Percentiles rank a stretch among this genome's conserved stretches.
phyloP scores from a whole-genome alignment of 2,113 vertebrate genomes.

The Varanus salvator region DNA sequence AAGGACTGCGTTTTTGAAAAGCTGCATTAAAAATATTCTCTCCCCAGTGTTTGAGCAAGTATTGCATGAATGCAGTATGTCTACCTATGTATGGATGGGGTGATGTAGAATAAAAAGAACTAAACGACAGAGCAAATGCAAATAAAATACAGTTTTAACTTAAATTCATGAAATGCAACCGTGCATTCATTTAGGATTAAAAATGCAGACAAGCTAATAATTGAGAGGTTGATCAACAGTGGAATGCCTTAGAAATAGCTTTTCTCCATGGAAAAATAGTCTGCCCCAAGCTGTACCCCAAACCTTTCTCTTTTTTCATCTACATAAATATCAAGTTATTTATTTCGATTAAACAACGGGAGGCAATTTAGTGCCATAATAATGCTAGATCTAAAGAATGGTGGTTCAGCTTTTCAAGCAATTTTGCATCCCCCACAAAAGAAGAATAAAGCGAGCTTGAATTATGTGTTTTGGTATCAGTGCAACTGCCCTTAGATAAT shows the following conservation, averaged over 20 bases:
- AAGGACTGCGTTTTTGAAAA: constrained; percentile 45
- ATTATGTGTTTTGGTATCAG: constrained; percentile 74
- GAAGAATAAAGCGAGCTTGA: constrained; percentile 62
- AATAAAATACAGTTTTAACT: constrained; percentile 11
- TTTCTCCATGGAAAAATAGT: neutral
- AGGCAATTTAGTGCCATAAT: constrained; percentile 40
- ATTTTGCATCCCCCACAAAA: constrained; percentile 65
- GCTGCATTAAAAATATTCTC: constrained; percentile 21
- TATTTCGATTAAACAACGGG: constrained; percentile 15
- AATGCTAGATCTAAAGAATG: constrained; percentile 64
- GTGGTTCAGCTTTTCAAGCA: constrained; percentile 60
- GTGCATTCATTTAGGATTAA: neutral
- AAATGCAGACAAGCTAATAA: neutral
- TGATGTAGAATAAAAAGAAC: constrained; percentile 10
- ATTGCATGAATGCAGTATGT: neutral
- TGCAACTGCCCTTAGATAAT: constrained; percentile 59
- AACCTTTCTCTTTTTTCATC: neutral
- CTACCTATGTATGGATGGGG: constrained; percentile 12
- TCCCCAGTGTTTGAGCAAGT: constrained; percentile 22
- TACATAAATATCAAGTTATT: constrained; percentile 12
- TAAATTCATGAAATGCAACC: constrained; percentile 16
- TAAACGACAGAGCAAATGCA: constrained; percentile 9
- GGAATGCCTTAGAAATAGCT: neutral
- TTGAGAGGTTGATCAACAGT: neutral
- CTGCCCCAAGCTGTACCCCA: neutral